These are phyloP conservation scores for Bombus balteatus DNA, from an alignment of 1,140 invertebrate species.

Conservation along the genomic window DNA sequence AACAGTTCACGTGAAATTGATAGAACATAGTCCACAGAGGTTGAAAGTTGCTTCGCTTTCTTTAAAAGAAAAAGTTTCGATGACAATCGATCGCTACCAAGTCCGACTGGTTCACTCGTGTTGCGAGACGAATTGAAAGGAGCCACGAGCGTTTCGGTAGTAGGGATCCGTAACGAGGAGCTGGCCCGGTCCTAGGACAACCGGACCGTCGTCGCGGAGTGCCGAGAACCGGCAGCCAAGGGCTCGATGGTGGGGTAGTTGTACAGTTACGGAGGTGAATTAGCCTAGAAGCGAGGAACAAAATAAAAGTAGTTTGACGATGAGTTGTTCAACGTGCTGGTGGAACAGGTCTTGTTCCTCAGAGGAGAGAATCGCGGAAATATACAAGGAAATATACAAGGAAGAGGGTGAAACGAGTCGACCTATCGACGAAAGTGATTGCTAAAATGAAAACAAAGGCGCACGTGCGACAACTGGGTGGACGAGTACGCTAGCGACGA, in stretches of 20 bases:
- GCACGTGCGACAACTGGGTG: not conserved
- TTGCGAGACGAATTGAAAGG: not conserved
- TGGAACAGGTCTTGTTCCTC: not conserved
- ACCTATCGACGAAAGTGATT: not conserved
- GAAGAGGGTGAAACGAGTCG: not conserved
- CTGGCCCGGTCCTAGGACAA: constrained; percentile 65
- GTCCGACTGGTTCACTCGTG: not conserved
- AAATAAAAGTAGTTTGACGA: constrained; percentile 61
- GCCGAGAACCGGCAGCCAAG: constrained; percentile 24
- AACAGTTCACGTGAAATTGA: not conserved
- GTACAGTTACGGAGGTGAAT: constrained; percentile 76
- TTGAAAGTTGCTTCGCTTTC: not conserved
- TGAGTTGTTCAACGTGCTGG: not conserved
- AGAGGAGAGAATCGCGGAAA: not conserved
- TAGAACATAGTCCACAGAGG: not conserved
- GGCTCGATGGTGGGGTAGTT: constrained; percentile 58
- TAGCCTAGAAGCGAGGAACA: constrained; percentile 66
- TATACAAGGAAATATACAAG: too few species aligned
- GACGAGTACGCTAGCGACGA: not conserved
- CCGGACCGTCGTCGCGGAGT: constrained; percentile 41
- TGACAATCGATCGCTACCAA: constrained; percentile 5
- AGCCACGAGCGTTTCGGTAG: not conserved
- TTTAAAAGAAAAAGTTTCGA: not conserved
- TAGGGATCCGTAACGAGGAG: constrained; percentile 20
- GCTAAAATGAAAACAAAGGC: constrained; percentile 31